Evolutionary conservation across 2,888 invertebrate genomes (phyloP).

Genomic region (Siphlonurus alternatus): DNA sequence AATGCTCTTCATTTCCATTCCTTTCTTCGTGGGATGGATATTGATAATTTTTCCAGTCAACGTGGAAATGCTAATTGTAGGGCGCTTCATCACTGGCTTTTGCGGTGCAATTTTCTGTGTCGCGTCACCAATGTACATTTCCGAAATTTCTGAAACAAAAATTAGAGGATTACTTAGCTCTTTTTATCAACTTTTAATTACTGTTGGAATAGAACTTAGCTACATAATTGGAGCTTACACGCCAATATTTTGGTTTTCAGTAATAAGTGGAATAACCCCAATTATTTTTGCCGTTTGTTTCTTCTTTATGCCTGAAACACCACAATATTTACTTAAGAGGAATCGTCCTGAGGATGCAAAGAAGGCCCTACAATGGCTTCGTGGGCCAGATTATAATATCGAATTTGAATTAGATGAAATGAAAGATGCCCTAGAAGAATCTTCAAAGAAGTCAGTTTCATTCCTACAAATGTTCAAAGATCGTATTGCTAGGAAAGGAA

Average conservation of each 20-base stretch:
- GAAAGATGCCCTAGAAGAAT: constrained; percentile 19
- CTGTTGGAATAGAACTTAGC: constrained; percentile 26
- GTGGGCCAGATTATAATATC: constrained; percentile 21
- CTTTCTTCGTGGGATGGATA: constrained; percentile 6
- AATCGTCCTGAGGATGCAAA: not conserved
- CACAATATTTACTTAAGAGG: constrained; percentile 16
- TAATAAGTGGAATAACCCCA: constrained; percentile 21
- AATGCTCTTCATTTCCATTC: constrained; percentile 2
- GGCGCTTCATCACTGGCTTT: constrained; percentile 23
- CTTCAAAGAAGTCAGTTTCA: not conserved
- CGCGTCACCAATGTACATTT: constrained; percentile 23
- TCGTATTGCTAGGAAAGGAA: not conserved
- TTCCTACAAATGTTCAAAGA: not conserved
- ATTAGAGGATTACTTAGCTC: constrained; percentile 28
- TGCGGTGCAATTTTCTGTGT: constrained; percentile 23
- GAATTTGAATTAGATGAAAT: constrained; percentile 17
- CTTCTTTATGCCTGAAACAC: constrained; percentile 27
- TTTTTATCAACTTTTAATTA: constrained; percentile 28
- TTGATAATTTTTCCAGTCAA: not conserved
- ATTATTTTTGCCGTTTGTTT: constrained; percentile 20
- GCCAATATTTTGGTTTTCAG: constrained; percentile 23
- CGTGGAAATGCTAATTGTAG: not conserved
- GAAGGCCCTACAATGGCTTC: constrained; percentile 21
- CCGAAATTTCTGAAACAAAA: constrained; percentile 26
- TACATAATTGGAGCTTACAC: constrained; percentile 24